These are phyloP conservation scores for Cancer borealis DNA, from an alignment of 2,888 invertebrate species.

Conservation along the genomic window DNA sequence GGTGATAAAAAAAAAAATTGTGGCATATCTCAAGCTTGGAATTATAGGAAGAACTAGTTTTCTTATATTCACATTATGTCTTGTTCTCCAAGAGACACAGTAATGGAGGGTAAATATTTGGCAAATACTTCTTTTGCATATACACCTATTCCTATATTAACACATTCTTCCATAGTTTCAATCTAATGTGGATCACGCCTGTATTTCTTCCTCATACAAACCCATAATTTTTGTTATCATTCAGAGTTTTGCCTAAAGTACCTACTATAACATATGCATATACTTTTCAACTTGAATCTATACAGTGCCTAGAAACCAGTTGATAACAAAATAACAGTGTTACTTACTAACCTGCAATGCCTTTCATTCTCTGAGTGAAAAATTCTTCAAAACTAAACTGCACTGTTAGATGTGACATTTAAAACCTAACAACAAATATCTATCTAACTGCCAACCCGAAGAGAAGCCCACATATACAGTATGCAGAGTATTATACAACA, in stretches of 20 bases:
- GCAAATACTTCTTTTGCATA: neutral
- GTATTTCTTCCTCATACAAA: neutral
- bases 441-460: neutral
- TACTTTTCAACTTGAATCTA: neutral
- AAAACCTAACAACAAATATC: neutral
- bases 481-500: neutral
- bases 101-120: neutral
- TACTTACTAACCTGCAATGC: neutral
- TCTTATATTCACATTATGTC: neutral
- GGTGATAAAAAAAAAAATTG: neutral
- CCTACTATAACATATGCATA: neutral
- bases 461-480: neutral
- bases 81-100: neutral
- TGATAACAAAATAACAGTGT: neutral
- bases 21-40: slow-evolving; percentile 28
- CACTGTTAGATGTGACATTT: neutral
- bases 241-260: neutral
- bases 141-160: no score
- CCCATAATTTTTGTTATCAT: neutral
- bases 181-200: no score
- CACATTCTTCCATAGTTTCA: no score
- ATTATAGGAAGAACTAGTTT: neutral
- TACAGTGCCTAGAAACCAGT: neutral
- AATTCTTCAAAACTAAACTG: neutral
- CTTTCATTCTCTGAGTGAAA: neutral